Conservation (phyloP, 2,797 vertebrate genomes). For the Ispidina lecontei region DNA sequence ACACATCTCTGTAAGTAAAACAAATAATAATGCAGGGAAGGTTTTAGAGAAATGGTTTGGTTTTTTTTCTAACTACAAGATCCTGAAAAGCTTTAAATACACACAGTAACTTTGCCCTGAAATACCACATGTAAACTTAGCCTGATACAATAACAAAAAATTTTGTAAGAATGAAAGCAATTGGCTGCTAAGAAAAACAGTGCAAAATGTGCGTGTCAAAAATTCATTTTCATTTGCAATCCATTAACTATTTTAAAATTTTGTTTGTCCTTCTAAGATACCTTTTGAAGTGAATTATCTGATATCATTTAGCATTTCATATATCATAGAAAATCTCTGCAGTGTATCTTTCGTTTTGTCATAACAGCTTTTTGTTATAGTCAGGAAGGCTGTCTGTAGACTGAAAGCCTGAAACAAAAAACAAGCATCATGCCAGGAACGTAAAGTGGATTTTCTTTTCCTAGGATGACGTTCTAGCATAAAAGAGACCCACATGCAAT, state of each 20-base stretch:
- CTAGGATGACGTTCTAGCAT: not conserved
- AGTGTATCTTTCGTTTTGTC: not conserved
- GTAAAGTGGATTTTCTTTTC: not conserved
- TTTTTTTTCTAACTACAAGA: not conserved
- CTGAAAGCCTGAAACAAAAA: not conserved
- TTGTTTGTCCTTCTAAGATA: not conserved
- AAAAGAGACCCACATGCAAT: not conserved
- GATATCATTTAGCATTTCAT: not conserved
- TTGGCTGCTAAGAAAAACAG: not conserved
- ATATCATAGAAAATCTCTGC: not conserved
- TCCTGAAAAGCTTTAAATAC: not conserved
- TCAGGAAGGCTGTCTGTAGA: accelerated
- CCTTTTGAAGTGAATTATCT: not conserved
- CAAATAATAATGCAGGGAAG: not conserved
- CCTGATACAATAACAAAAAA: not conserved
- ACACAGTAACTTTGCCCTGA: not conserved
- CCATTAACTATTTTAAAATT: not conserved
- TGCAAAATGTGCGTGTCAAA: not conserved
- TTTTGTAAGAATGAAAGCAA: not conserved
- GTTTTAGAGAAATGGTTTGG: not conserved
- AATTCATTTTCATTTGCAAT: not conserved
- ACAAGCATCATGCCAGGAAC: not conserved
- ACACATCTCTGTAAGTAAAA: not conserved
- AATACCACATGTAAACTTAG: not conserved
- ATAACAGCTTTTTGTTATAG: not conserved